Base-by-base conservation (phyloP, 2,888 invertebrate species). In the Prosopocoilus inquinatus region DNA sequence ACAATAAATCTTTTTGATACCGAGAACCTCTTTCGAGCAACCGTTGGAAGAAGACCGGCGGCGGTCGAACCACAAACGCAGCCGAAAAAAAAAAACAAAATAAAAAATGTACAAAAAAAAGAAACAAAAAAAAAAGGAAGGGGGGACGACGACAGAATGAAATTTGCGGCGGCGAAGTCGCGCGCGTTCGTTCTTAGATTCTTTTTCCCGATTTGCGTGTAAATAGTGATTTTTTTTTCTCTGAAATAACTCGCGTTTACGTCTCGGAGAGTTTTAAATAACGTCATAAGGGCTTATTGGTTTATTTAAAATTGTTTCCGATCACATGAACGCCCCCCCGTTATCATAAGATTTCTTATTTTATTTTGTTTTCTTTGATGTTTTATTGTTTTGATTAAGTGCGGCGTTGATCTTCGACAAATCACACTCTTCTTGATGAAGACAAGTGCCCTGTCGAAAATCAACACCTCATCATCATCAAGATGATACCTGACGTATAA, bases 401-500 rank as follows among this genome's bases (percentile, higher is more conserved):
- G 50, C 34, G 28, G 39, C 36, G 45, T 15, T 51, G 45, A 28
- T 34, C 47, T 41, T 47, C 11, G 20, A 34, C 28, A 32, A 32
- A 34, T 33, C 11, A 2, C n/a, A n/a, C n/a, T n/a, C n/a, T n/a
- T n/a, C 16, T 32, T 11, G 32, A 2, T 33, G 38, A 41, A 39
- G 39, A 11, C 13, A 35, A 33, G 39, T 43, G 20, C 11, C 2
- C 39, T 49, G 28, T 16, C 38, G 51, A 45, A 34, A 35, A 51
- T 51, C 45, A 33, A 8, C 16, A 34, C 33, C 34, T 16, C 50
- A 51, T 43, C 47, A 51, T 52, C 45, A 53, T 38, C 47, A 53
- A 58, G 49, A 57, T 61, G 68, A 68, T 70, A 70, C 69, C 68
- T 69, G 70, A 70, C 63, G 53, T 54, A n/a, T n/a, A 62, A 64